Percentiles rank a stretch among this genome's conserved stretches.
These are phyloP conservation scores for Acanthosepion esculentum DNA, from an alignment of 2,888 invertebrate genomes.

Conservation along the genomic window DNA sequence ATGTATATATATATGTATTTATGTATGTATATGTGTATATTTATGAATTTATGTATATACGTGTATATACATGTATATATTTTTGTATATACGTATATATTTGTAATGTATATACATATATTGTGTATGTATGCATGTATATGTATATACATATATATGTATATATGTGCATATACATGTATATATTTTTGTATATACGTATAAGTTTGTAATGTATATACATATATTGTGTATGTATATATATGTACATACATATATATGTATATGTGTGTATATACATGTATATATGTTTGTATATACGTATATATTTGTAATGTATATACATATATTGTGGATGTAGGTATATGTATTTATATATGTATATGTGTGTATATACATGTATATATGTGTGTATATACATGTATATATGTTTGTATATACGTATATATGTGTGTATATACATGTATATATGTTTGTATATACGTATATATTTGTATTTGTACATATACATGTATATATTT, in stretches of 20 bases:
- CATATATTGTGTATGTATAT: neutral
- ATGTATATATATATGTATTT: neutral
- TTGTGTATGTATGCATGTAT: neutral
- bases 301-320: neutral
- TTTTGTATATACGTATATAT: too few species aligned
- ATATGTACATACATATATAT: neutral
- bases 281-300: neutral
- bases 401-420: too few species aligned
- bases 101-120: neutral
- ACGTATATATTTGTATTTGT: too few species aligned
- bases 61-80: too few species aligned
- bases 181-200: neutral
- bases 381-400: too few species aligned
- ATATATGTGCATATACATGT: neutral
- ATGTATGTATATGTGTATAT: neutral
- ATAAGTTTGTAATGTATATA: neutral
- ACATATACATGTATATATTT: too few species aligned
- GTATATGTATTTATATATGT: too few species aligned
- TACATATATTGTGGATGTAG: too few species aligned
- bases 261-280: neutral
- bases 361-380: too few species aligned
- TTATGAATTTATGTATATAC: neutral
- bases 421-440: too few species aligned
- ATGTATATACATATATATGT: neutral
- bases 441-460: too few species aligned